Conservation (phyloP, 2,888 invertebrate genomes). For the Mythimna ferrago region DNA sequence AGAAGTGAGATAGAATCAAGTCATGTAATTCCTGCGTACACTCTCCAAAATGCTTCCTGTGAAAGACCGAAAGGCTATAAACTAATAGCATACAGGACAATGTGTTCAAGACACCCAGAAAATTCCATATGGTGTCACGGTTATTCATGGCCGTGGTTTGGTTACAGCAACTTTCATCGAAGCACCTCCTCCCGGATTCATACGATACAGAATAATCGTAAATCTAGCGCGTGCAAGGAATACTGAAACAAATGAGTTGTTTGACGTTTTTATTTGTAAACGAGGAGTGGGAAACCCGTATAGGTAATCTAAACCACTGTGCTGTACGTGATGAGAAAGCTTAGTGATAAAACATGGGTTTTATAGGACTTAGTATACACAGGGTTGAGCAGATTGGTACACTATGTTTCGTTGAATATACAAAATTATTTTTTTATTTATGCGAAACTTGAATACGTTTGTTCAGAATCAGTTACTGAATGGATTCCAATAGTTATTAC, state of each 20-base stretch:
- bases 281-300: slow-evolving; percentile 80
- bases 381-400: neutral
- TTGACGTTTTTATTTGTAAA: slow-evolving; percentile 66
- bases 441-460: too few relatives aligned
- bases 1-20: too few relatives aligned
- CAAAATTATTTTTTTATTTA: too few relatives aligned
- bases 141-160: slow-evolving; percentile 33
- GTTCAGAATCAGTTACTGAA: too few relatives aligned
- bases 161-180: slow-evolving; percentile 54
- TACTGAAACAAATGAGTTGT: slow-evolving; percentile 74
- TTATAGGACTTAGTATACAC: slow-evolving; percentile 34
- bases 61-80: too few relatives aligned
- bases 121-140: slow-evolving; percentile 42
- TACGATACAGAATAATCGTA: slow-evolving; percentile 80
- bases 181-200: slow-evolving; percentile 70
- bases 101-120: slow-evolving; percentile 2
- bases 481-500: too few relatives aligned
- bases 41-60: too few relatives aligned
- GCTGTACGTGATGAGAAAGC: slow-evolving; percentile 84
- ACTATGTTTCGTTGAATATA: neutral
- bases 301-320: slow-evolving; percentile 84
- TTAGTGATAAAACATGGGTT: slow-evolving; percentile 65
- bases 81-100: too few relatives aligned
- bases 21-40: too few relatives aligned
- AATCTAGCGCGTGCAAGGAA: slow-evolving; percentile 81